Evolutionary conservation across 1,140 invertebrate species (phyloP), one percentile per base, ranked within the genome.

Genomic region (Neelides sp.): DNA sequence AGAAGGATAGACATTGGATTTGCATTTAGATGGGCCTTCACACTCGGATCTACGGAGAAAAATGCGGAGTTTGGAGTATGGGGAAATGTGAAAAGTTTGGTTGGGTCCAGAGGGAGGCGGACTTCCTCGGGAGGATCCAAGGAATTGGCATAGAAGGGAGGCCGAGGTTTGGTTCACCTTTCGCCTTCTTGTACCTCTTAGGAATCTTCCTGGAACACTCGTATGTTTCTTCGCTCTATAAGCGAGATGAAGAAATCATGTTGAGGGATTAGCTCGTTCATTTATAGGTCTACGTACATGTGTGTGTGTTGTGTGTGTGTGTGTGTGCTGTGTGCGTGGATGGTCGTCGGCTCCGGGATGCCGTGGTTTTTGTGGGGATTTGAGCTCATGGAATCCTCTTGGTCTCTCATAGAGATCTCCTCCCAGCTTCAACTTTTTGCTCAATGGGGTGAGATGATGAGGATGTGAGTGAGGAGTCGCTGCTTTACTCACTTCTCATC

Each of bases 21-120:
- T 45, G 42, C 42, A 45, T 45, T 45, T 45, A 45, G 42, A 45
- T 45, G 32, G 42, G 3, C 32, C 28, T 28, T n/a, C n/a, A n/a
- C n/a, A n/a, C n/a, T n/a, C n/a, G n/a, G n/a, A n/a, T n/a, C n/a
- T n/a, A n/a, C n/a, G n/a, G n/a, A n/a, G n/a, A n/a, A n/a, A n/a
- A n/a, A n/a, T n/a, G n/a, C n/a, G n/a, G n/a, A n/a, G n/a, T n/a
- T n/a, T n/a, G n/a, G n/a, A n/a, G n/a, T n/a, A n/a, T n/a, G n/a
- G n/a, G n/a, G n/a, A n/a, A n/a, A n/a, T n/a, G n/a, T n/a, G n/a
- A 28, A 28, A 24, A 45, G 42, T 30, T 28, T 24, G 42, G 32
- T 30, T 27, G 26, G 42, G 26, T 45, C 32, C 42, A 30, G 22
- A 19, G 8, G 27, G 20, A 43, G 27, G 27, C 41, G 22, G 22